Conservation (phyloP, 2,113 vertebrate genomes). For the Pomatostomus ruficeps region DNA sequence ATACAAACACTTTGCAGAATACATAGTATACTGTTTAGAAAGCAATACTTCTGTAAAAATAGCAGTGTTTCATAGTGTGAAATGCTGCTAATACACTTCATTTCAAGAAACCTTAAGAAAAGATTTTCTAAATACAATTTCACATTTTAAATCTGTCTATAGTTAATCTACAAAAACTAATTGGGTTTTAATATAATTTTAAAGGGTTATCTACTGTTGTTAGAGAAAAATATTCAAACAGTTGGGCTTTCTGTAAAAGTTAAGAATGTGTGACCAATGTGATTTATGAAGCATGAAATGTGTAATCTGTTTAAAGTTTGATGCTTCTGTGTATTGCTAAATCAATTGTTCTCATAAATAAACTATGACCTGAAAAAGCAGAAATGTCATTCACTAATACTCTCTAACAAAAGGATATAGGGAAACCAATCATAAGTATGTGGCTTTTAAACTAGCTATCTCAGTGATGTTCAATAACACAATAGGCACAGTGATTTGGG, state of each 20-base stretch:
- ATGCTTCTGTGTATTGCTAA: conserved; percentile 22
- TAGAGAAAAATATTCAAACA: not conserved
- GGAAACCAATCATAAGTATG: not conserved
- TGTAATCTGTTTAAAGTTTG: conserved; percentile 53
- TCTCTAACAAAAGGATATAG: not conserved
- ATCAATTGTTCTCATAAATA: conserved; percentile 62
- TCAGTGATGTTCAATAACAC: not conserved
- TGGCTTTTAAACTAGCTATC: not conserved
- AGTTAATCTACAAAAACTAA: not conserved
- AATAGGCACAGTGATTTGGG: not conserved
- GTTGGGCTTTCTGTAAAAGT: not conserved
- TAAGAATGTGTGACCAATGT: conserved; percentile 20
- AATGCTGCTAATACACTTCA: not conserved
- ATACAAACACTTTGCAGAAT: not conserved
- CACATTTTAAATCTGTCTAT: not conserved
- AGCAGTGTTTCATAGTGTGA: not conserved
- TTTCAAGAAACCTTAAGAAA: not conserved
- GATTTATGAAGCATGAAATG: conserved; percentile 1
- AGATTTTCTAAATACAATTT: not conserved
- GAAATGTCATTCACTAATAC: not conserved
- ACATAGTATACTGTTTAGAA: not conserved
- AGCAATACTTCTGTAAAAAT: not conserved
- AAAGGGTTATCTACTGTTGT: not conserved
- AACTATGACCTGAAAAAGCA: conserved; percentile 42
- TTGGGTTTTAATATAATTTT: not conserved